Percentiles rank a stretch among this genome's conserved stretches.
Conservation (phyloP, 2,888 invertebrate species). For the Stenodema calcarata region DNA sequence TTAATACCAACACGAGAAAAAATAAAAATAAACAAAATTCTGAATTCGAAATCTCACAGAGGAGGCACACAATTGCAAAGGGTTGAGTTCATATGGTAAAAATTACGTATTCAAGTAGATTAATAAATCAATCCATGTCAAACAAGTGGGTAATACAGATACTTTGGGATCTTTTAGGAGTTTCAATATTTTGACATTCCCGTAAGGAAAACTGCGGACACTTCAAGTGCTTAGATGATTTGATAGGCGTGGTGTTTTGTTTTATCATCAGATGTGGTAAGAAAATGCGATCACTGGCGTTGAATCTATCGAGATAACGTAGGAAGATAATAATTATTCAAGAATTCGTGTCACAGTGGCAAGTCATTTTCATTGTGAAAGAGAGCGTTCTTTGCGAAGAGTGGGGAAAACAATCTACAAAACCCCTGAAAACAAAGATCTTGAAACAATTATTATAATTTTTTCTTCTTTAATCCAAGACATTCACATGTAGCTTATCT, state of each 20-base stretch:
- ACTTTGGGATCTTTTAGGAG: not conserved
- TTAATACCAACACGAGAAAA: not conserved
- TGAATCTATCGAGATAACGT: not conserved
- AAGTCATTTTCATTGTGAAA: not conserved
- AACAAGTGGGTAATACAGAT: not conserved
- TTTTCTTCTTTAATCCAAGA: no score
- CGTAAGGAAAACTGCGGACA: not conserved
- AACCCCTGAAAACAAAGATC: no score
- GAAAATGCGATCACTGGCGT: not conserved
- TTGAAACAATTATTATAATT: no score
- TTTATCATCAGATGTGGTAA: not conserved
- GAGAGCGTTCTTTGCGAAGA: not conserved
- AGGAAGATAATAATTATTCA: not conserved
- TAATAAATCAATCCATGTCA: not conserved
- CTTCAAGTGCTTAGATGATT: not conserved
- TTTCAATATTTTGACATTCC: not conserved
- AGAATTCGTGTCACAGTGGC: not conserved
- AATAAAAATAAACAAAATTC: not conserved
- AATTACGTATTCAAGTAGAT: not conserved
- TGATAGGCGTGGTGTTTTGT: not conserved
- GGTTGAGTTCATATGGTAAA: not conserved
- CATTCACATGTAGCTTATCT: no score
- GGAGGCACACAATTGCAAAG: not conserved
- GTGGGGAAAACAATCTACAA: not conserved
- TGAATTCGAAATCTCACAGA: not conserved